Conservation (phyloP, 2,888 invertebrate genomes). For the Omphaloscelis lunosa region DNA sequence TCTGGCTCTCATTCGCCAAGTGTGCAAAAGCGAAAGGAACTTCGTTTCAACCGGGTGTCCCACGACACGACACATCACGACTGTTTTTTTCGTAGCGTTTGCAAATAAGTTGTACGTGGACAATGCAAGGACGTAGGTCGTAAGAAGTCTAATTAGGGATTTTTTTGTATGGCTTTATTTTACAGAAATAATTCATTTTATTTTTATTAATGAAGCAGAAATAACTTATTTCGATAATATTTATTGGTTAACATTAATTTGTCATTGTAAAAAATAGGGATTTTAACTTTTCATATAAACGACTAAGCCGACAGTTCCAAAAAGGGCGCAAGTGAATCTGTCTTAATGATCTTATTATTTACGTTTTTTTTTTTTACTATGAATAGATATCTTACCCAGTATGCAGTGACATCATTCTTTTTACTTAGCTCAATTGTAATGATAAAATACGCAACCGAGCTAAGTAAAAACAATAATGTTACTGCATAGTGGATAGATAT, state of each 20-base stretch:
- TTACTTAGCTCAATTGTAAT: background rate
- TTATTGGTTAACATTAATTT: background rate
- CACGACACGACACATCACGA: too few relatives aligned
- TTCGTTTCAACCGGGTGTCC: too few relatives aligned
- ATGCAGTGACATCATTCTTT: too few relatives aligned
- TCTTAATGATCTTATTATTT: too few relatives aligned
- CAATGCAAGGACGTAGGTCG: background rate
- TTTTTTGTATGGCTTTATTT: background rate
- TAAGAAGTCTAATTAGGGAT: background rate
- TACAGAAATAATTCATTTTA: background rate
- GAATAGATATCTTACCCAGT: too few relatives aligned
- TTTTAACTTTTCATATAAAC: constrained; percentile 28
- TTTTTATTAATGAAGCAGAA: background rate
- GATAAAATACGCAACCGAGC: background rate
- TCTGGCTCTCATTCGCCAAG: background rate
- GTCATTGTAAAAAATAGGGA: background rate
- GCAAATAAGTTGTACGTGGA: background rate
- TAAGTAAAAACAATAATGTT: background rate
- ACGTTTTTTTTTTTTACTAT: too few relatives aligned
- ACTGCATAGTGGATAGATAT: background rate
- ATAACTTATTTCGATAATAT: background rate
- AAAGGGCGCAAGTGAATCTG: too few relatives aligned
- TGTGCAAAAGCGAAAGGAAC: background rate
- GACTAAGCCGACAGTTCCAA: background rate
- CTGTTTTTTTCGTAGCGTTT: background rate